These are phyloP conservation scores for Xenopus borealis DNA, from an alignment of 2,113 vertebrate species.

Conservation along the genomic window DNA sequence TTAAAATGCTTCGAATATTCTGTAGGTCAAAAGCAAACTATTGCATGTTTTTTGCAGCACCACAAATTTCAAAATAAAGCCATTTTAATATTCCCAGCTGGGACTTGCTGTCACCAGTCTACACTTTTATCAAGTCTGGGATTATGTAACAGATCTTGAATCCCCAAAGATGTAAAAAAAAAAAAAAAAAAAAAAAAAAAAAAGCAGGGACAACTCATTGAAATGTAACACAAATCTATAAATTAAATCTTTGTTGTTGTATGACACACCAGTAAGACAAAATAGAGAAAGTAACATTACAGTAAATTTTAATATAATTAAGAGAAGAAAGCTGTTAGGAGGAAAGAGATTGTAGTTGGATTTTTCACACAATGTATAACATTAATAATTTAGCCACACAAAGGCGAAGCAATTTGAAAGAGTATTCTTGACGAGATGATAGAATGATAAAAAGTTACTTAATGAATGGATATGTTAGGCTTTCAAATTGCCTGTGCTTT, in stretches of 20 bases:
- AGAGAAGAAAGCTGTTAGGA: too few relatives aligned
- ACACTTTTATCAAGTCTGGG: neutral
- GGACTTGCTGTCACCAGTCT: neutral
- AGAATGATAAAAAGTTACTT: neutral
- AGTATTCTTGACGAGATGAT: neutral
- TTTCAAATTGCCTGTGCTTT: neutral
- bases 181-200: neutral
- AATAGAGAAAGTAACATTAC: neutral
- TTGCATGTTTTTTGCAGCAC: too few relatives aligned
- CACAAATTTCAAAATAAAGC: too few relatives aligned
- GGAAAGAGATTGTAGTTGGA: too few relatives aligned
- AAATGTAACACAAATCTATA: neutral
- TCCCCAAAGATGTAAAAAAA: neutral
- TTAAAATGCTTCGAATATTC: too few relatives aligned
- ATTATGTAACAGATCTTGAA: neutral
- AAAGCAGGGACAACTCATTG: neutral
- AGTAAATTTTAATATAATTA: neutral
- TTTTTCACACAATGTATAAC: neutral
- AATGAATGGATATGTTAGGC: neutral
- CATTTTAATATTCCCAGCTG: too few relatives aligned
- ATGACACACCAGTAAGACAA: neutral
- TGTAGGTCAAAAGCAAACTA: too few relatives aligned
- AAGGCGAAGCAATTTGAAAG: neutral
- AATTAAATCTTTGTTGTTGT: neutral
- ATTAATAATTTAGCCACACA: neutral